Percentiles rank a stretch among this genome's conserved stretches.
phyloP scores from a whole-genome alignment of 1,140 invertebrate species.

The Drosophila melanica region DNA sequence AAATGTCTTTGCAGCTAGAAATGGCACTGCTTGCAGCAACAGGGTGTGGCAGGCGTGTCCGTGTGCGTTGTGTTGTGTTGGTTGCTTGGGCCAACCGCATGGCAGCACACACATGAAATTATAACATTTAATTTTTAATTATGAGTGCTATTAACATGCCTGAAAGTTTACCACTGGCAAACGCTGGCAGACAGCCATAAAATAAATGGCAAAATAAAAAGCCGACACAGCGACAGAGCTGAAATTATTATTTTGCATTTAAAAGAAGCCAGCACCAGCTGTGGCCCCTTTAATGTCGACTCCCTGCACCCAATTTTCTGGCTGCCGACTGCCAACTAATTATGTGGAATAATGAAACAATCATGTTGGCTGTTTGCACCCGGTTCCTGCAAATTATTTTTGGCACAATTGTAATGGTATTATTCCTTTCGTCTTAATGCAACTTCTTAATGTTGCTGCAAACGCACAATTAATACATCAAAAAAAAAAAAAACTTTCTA shows the following conservation, averaged over 20 bases:
- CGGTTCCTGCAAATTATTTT: not conserved
- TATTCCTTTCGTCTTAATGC: constrained; percentile 1
- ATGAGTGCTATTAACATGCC: constrained; percentile 77
- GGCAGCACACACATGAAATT: constrained; percentile 68
- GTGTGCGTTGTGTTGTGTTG: constrained; percentile 5
- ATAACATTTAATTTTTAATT: constrained; percentile 79
- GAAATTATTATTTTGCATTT: constrained; percentile 74
- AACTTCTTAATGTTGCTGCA: not conserved
- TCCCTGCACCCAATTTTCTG: not conserved
- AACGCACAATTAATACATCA: not conserved
- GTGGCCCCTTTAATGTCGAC: constrained; percentile 36
- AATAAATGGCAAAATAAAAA: constrained; percentile 62
- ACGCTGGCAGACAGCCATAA: constrained; percentile 48
- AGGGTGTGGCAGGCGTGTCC: constrained; percentile 13
- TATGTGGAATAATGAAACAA: constrained; percentile 45
- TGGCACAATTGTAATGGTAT: constrained; percentile 7
- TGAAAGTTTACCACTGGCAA: constrained; percentile 67
- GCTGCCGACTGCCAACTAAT: constrained; percentile 53
- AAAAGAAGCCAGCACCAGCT: constrained; percentile 31
- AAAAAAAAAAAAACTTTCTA: no score
- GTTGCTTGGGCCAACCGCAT: constrained; percentile 56
- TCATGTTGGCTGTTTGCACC: constrained; percentile 9
- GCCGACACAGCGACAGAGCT: constrained; percentile 19
- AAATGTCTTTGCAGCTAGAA: constrained; percentile 15
- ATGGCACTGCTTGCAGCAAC: not conserved